Conservation (phyloP, 1,140 invertebrate species). For the Heliconius nattereri region DNA sequence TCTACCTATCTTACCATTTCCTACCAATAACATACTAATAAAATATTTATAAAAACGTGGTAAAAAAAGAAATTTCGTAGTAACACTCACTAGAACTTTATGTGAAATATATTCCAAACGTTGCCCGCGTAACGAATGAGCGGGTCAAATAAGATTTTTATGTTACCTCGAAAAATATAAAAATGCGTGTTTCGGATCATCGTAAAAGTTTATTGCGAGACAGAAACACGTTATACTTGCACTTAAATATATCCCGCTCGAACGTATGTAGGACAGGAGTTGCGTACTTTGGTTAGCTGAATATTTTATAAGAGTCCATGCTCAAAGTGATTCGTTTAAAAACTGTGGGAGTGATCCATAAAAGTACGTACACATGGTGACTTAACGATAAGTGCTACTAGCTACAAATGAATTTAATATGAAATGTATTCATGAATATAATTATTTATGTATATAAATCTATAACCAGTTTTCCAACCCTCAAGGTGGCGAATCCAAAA, state of each 20-base stretch:
- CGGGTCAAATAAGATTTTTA: conserved; percentile 42
- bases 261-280: conserved; percentile 16
- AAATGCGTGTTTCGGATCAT: conserved; percentile 36
- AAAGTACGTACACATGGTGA: neutral
- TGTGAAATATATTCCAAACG: conserved; percentile 28
- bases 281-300: conserved; percentile 19
- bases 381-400: neutral
- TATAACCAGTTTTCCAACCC: no score
- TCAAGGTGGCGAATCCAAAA: no score
- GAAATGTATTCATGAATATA: neutral
- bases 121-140: conserved; percentile 30
- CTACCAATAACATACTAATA: neutral
- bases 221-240: conserved; percentile 41
- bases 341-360: conserved; percentile 3
- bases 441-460: no score
- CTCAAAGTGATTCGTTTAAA: neutral
- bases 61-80: neutral
- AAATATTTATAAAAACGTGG: neutral
- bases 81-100: conserved; percentile 10
- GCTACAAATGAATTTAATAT: neutral
- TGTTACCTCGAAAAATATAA: conserved; percentile 38
- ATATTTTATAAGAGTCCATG: conserved; percentile 25
- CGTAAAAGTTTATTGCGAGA: conserved; percentile 43
- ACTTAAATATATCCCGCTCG: conserved; percentile 32
- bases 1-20: no score